Evolutionary conservation across 2,113 vertebrate species (phyloP), one percentile per base, ranked within the genome.

Genomic region (Shinisaurus crocodilurus): DNA sequence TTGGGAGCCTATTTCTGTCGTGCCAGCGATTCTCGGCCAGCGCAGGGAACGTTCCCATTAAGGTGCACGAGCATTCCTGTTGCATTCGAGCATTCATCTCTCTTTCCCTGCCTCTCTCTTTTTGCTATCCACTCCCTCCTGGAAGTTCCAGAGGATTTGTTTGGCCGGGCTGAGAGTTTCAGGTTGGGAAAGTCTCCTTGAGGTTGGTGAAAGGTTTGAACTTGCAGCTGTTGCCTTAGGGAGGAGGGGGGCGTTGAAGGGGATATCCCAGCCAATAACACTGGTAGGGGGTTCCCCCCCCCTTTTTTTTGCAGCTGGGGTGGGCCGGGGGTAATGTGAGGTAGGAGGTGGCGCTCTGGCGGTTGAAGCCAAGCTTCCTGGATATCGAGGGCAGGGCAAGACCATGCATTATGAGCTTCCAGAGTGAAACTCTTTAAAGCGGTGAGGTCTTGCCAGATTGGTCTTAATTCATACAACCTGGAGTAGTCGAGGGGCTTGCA

Each of bases 181-280:
- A 43, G 90, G 85, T 87, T 91, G 92, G 92, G 91, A 91, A 92
- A 93, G 85, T 32, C 77, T n/a, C 74, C 94, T 88, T 93, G 92
- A 90, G 23, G 0, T n/a, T n/a, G n/a, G n/a, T n/a, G n/a, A n/a
- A n/a, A n/a, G n/a, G n/a, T n/a, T n/a, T n/a, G n/a, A n/a, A 86
- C 81, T 90, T 74, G 79, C n/a, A 6, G 0, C 72, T 4, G 91
- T 93, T 88, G 69, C 37, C 6, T 88, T 77, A 63, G 54, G 88
- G 91, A 57, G 54, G 85, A 4, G 0, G 37, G n/a, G 54, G 18
- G 0, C 20, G 0, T n/a, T 50, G 0, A 43, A 88, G 82, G 88
- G 93, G 77, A 92, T n/a, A 87, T 94, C 93, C 92, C 60, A 0
- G 72, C 76, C 88, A 50, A 83, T 90, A 89, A 91, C 85, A 86